These are phyloP conservation scores for Muscicapa comitata DNA, from an alignment of 2,797 vertebrate genomes.

Conservation along the genomic window DNA sequence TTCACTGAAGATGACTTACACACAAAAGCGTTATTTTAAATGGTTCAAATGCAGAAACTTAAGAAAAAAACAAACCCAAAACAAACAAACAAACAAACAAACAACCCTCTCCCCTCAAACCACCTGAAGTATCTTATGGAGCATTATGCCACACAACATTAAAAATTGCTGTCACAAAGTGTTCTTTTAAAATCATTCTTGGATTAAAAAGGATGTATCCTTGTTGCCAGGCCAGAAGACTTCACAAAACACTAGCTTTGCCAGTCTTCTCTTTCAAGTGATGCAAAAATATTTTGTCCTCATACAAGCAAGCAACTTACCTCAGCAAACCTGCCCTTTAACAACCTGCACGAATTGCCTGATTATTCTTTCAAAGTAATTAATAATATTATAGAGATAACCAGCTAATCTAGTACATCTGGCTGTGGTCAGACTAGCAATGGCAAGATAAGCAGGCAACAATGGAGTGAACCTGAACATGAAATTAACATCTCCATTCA, in stretches of 20 bases:
- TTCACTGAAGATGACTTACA: background rate
- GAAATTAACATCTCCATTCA: background rate
- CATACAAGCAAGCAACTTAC: background rate
- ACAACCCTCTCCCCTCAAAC: background rate
- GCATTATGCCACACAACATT: background rate
- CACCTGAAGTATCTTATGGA: background rate
- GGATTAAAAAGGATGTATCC: background rate
- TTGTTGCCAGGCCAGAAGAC: background rate
- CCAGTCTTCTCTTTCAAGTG: background rate
- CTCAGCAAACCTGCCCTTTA: background rate
- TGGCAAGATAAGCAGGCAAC: background rate
- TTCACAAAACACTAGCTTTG: background rate
- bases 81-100: background rate
- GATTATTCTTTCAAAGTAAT: background rate
- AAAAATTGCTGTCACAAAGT: background rate
- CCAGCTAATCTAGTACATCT: background rate
- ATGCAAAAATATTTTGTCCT: background rate
- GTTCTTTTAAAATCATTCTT: background rate
- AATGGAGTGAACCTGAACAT: background rate
- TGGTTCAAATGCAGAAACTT: background rate
- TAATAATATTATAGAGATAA: background rate
- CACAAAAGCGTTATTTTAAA: background rate
- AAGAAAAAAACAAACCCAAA: background rate
- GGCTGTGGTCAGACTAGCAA: background rate
- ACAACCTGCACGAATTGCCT: background rate